A percentile compares a stretch with the other conserved stretches of the same genome.
These are phyloP conservation scores for Sclerodermus sp. DNA, from an alignment of 2,888 invertebrate species.

Conservation along the genomic window DNA sequence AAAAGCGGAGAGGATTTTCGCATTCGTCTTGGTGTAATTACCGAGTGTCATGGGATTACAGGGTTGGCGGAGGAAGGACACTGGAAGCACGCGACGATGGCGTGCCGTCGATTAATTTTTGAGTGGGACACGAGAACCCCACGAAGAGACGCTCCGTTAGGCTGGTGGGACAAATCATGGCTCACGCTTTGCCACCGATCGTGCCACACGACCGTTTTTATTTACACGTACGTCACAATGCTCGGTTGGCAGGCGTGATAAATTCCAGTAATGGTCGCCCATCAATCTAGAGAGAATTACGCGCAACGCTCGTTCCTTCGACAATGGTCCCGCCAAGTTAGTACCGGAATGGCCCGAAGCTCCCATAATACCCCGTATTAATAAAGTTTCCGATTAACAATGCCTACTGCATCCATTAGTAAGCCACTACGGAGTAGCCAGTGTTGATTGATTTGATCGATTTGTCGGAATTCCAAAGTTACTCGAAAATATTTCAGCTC, in stretches of 20 bases:
- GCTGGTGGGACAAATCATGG: background rate
- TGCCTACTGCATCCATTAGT: too few species aligned
- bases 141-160: background rate
- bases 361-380: conserved; percentile 27
- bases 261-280: conserved; percentile 48
- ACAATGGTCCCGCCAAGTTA: conserved; percentile 29
- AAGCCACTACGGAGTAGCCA: too few species aligned
- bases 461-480: too few species aligned
- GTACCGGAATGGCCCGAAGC: conserved; percentile 21
- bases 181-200: conserved; percentile 13
- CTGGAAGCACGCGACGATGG: conserved; percentile 3
- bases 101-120: conserved; percentile 12
- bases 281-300: conserved; percentile 46
- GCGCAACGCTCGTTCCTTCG: conserved; percentile 32
- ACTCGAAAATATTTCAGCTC: too few species aligned
- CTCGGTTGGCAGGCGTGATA: conserved; percentile 44
- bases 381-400: conserved; percentile 32
- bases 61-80: too few species aligned
- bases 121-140: conserved; percentile 1
- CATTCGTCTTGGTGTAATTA: too few species aligned
- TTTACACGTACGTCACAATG: conserved; percentile 39
- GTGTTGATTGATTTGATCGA: too few species aligned
- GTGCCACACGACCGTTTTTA: conserved; percentile 35
- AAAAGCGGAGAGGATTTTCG: too few species aligned
- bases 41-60: too few species aligned